Evolutionary conservation across 2,113 vertebrate species (phyloP).

Genomic region (Python bivittatus): DNA sequence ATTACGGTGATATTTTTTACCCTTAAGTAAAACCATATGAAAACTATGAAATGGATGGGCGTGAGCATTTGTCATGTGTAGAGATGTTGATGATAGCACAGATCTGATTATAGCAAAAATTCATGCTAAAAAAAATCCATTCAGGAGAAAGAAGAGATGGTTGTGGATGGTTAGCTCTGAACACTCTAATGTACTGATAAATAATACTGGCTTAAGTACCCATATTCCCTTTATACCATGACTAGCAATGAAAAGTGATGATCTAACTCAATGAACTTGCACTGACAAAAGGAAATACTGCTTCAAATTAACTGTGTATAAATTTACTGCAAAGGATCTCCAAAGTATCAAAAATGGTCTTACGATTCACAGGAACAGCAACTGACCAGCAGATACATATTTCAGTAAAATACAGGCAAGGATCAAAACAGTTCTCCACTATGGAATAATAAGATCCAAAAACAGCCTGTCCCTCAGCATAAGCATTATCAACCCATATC

Average conservation of each 20-base stretch:
- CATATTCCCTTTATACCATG: not conserved
- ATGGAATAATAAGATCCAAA: not conserved
- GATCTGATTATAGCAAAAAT: not conserved
- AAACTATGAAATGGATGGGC: not conserved
- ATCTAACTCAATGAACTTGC: not conserved
- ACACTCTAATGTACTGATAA: not conserved
- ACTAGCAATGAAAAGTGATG: not conserved
- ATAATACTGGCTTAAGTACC: not conserved
- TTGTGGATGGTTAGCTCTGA: not conserved
- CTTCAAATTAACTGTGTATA: too few relatives aligned
- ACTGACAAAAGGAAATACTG: not conserved
- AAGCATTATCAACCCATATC: not conserved
- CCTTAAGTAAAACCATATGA: not conserved
- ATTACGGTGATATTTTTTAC: too few relatives aligned
- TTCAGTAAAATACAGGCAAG: not conserved
- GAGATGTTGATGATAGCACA: not conserved
- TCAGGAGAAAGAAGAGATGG: not conserved
- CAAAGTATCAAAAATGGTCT: not conserved
- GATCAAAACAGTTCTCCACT: not conserved
- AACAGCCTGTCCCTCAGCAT: not conserved
- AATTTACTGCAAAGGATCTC: not conserved
- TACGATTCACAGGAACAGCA: not conserved
- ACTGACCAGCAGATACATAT: not conserved
- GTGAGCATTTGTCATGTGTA: not conserved
- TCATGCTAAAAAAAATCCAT: not conserved